A percentile compares a stretch with the other conserved stretches of the same genome.
Conservation (phyloP, 2,113 vertebrate genomes). For the Crypturellus undulatus region DNA sequence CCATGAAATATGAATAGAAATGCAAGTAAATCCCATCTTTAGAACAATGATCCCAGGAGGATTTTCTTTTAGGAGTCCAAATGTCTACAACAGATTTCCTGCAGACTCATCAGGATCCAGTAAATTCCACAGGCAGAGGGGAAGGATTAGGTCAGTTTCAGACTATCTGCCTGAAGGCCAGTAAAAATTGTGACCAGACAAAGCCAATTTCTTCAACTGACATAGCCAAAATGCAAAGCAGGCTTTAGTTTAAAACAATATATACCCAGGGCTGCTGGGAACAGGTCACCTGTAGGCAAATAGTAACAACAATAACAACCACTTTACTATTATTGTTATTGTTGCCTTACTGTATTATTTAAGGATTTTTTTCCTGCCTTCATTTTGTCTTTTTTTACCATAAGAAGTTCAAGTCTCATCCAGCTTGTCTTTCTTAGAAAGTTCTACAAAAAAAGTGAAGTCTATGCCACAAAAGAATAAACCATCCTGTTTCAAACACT, state of each 20-base stretch:
- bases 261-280: neutral
- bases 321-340: no score
- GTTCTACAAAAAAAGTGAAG: neutral
- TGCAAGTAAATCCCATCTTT: slow-evolving; percentile 23
- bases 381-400: neutral
- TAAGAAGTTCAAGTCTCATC: neutral
- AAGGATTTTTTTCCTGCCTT: neutral
- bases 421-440: neutral
- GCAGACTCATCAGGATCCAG: neutral
- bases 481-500: neutral
- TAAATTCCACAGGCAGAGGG: neutral
- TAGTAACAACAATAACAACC: neutral
- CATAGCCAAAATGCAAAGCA: neutral
- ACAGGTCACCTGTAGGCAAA: neutral
- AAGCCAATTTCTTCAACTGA: neutral
- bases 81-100: neutral
- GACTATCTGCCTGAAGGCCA: neutral
- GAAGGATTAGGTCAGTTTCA: neutral
- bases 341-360: neutral
- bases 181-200: neutral
- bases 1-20: slow-evolving; percentile 44
- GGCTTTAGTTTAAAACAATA: neutral
- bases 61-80: neutral
- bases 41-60: neutral
- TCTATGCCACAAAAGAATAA: neutral